A percentile compares a stretch with the other conserved stretches of the same genome.
Evolutionary conservation across 2,113 vertebrate genomes (phyloP).

Genomic region (Hucho hucho): DNA sequence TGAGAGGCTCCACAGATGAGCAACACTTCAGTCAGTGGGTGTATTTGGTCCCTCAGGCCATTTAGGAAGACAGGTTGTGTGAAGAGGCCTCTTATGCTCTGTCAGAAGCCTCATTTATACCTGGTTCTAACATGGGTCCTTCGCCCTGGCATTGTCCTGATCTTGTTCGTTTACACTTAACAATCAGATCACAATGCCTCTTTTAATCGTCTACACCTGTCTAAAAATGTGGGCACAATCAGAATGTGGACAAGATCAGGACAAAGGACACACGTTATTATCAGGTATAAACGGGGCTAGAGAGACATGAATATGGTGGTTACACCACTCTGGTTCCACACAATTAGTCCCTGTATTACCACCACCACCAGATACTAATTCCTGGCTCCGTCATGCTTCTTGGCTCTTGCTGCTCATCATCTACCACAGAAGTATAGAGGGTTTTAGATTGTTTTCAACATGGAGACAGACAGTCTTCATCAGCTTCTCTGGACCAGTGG

Average conservation of each 20-base stretch:
- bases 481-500: not conserved
- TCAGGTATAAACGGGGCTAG: too few species aligned
- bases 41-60: not conserved
- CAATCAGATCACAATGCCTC: too few species aligned
- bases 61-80: slow-evolving; percentile 4
- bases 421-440: not conserved
- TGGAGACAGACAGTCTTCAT: not conserved
- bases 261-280: too few species aligned
- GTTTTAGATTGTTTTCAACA: not conserved
- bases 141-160: too few species aligned
- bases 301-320: not conserved
- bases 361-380: not conserved
- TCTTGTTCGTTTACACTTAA: too few species aligned
- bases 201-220: too few species aligned
- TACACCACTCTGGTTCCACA: not conserved
- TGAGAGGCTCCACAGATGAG: not conserved
- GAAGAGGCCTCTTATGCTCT: not conserved
- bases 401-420: not conserved
- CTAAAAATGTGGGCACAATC: too few species aligned
- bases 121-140: too few species aligned
- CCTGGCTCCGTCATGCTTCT: not conserved
- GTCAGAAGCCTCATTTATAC: not conserved
- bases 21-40: not conserved
- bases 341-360: not conserved
- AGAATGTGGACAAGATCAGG: too few species aligned